These are phyloP conservation scores for Rhinopithecus roxellana DNA, from an alignment of 2,113 vertebrate species.

Conservation along the genomic window DNA sequence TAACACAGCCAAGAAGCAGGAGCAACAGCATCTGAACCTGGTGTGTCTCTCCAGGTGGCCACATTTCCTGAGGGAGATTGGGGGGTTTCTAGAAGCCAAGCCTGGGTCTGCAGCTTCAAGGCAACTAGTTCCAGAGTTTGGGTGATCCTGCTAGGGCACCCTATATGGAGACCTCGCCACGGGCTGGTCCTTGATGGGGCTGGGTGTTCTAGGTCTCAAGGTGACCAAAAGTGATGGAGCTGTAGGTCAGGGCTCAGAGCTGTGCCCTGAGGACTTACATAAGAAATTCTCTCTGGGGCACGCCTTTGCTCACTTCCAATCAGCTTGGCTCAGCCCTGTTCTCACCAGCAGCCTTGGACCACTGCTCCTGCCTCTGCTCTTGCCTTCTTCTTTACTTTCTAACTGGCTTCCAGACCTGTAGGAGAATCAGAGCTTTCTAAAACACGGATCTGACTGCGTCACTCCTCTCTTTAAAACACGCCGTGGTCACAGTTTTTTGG, in stretches of 20 bases:
- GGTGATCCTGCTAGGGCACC: neutral
- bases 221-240: neutral
- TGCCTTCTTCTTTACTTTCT: neutral
- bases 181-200: neutral
- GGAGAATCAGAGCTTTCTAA: neutral
- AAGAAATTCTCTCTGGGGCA: neutral
- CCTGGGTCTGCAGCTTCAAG: neutral
- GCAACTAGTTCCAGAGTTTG: neutral
- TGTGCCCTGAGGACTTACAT: neutral
- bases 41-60: neutral
- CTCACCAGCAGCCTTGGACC: neutral
- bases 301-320: neutral
- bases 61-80: neutral
- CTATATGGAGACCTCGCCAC: neutral
- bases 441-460: neutral
- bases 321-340: neutral
- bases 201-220: neutral
- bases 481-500: constrained; percentile 19
- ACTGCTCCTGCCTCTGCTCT: neutral
- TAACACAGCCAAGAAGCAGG: neutral
- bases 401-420: neutral
- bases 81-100: neutral
- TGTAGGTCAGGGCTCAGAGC: neutral
- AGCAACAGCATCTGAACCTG: neutral
- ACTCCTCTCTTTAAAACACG: neutral